phyloP scores from a whole-genome alignment of 2,888 invertebrate species.

The Branchinecta sandiegonensis region DNA sequence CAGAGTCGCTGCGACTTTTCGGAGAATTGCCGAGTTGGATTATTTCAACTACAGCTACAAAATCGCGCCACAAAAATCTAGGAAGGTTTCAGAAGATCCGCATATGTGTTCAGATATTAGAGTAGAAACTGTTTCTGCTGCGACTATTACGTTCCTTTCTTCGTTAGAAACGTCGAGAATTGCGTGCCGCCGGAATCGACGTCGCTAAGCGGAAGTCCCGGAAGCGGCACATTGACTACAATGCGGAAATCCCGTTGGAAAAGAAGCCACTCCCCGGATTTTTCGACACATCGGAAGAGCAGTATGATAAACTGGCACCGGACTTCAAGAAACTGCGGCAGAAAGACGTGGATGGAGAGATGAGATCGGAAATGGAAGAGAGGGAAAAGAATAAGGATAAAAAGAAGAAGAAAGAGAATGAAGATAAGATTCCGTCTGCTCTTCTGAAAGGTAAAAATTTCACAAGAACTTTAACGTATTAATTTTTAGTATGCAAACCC shows the following conservation, averaged over 20 bases:
- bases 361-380: conserved; percentile 81
- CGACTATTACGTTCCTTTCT: conserved; percentile 17
- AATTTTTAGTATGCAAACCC: no score
- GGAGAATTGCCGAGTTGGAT: no score
- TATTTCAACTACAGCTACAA: no score
- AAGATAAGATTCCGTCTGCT: conserved; percentile 61
- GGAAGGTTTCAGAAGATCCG: no score
- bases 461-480: no score
- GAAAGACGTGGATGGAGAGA: conserved; percentile 82
- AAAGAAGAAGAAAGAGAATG: conserved; percentile 90
- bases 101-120: no score
- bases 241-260: conserved; percentile 93
- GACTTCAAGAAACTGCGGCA: conserved; percentile 79
- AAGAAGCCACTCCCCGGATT: conserved; percentile 84
- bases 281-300: conserved; percentile 82
- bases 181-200: conserved; percentile 88
- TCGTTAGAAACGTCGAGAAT: conserved; percentile 67
- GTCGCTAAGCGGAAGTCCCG: conserved; percentile 33
- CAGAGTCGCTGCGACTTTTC: no score
- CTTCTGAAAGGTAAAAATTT: conserved; percentile 46
- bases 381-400: conserved; percentile 88
- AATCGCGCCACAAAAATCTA: no score
- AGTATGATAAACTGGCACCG: conserved; percentile 70
- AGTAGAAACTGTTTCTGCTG: background rate
- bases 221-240: conserved; percentile 88